These are phyloP conservation scores for Camponotus fellah DNA, from an alignment of 2,888 invertebrate genomes.

Conservation along the genomic window DNA sequence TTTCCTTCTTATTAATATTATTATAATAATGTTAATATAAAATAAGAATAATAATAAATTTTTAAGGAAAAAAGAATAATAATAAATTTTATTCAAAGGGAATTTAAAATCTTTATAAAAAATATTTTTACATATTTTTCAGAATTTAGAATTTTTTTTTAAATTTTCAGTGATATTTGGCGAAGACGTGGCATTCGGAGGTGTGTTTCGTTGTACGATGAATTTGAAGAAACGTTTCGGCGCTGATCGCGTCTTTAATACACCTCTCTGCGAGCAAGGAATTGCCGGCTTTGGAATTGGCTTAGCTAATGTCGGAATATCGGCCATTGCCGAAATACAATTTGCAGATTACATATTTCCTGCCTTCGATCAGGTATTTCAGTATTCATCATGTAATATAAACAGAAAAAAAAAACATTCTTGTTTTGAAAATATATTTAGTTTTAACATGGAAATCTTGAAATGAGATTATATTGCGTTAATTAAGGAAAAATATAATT, in stretches of 20 bases:
- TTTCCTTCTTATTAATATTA: no score
- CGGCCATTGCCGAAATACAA: slow-evolving; percentile 99
- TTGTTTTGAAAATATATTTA: no score
- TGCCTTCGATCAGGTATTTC: slow-evolving; percentile 97
- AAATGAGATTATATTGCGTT: no score
- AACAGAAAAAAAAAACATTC: no score
- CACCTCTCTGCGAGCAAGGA: slow-evolving; percentile 98
- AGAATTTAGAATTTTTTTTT: not conserved
- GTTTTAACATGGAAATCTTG: no score
- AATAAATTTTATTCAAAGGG: not conserved
- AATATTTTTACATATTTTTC: not conserved
- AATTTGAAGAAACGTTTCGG: slow-evolving; percentile 98
- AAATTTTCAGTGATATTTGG: slow-evolving; percentile 92
- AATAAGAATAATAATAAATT: no score
- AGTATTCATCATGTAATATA: not conserved
- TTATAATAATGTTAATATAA: no score
- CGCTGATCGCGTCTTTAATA: slow-evolving; percentile 97
- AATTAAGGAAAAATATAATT: no score
- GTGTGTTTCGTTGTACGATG: slow-evolving; percentile 98
- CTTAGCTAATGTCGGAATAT: slow-evolving; percentile 95
- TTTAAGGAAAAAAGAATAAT: no score
- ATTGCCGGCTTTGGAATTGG: slow-evolving; percentile 99
- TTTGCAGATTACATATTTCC: slow-evolving; percentile 99
- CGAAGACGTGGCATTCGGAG: slow-evolving; percentile 99
- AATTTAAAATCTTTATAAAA: not conserved